phyloP scores from a whole-genome alignment of 2,888 invertebrate species.

The Rosalia funebris region DNA sequence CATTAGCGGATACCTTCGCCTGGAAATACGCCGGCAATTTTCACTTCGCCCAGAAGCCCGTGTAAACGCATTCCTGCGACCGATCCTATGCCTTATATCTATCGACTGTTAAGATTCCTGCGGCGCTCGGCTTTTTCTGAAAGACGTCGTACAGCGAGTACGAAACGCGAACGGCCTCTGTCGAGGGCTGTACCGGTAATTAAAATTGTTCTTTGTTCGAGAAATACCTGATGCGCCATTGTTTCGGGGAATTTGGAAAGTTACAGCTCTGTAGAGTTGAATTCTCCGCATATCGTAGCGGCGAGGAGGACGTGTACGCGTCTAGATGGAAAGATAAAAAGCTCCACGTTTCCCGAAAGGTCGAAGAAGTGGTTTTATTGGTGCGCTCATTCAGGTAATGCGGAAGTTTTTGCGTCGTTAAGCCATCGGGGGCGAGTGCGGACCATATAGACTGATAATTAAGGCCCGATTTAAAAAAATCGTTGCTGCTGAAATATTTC shows the following conservation, averaged over 20 bases:
- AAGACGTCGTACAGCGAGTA: conserved; percentile 38
- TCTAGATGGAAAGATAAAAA: conserved; percentile 42
- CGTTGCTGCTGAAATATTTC: too few species aligned
- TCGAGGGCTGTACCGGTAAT: conserved; percentile 39
- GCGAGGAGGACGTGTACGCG: conserved; percentile 43
- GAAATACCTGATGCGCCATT: conserved; percentile 44
- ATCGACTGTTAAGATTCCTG: conserved; percentile 47
- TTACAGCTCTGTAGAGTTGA: conserved; percentile 38
- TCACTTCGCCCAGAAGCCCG: conserved; percentile 33
- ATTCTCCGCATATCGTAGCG: conserved; percentile 47
- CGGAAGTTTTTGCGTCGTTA: conserved; percentile 29
- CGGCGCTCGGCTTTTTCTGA: conserved; percentile 39
- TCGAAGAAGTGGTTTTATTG: conserved; percentile 36
- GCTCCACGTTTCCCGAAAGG: conserved; percentile 39
- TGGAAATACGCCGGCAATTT: conserved; percentile 37
- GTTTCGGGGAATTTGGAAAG: conserved; percentile 45
- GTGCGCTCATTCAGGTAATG: conserved; percentile 34
- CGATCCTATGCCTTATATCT: conserved; percentile 39
- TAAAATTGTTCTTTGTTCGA: conserved; percentile 47
- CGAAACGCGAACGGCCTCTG: conserved; percentile 25
- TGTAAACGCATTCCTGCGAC: conserved; percentile 41
- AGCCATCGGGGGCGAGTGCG: background rate
- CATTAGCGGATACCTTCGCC: conserved; percentile 1
- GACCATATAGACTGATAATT: background rate
- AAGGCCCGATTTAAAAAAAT: too few species aligned